Base-by-base conservation (phyloP, 2,888 invertebrate genomes). In the Drosophila subquinaria region DNA sequence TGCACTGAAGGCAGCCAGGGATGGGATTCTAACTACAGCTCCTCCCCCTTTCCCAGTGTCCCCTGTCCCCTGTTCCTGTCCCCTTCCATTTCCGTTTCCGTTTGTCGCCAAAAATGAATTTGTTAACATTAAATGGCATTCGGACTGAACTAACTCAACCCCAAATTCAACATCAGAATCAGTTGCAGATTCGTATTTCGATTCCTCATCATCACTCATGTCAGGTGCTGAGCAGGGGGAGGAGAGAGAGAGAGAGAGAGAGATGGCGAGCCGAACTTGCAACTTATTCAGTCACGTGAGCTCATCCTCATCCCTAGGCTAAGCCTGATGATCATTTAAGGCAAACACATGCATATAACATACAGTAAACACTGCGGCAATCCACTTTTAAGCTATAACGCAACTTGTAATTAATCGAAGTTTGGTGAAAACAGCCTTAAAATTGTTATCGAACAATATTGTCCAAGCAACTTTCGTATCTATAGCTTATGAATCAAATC, bases 101-200 rank as follows among this genome's bases (percentile, higher is more conserved):
- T 71, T 82, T 79, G 84, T 83, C 76, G 76, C 76, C 79, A 74
- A 74, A 83, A 74, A 83, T 83, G 76, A 79, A 81, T 86, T 83
- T 83, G 84, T 86, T 83, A 83, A 79, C 84, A 81, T 79, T 85
- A 75, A 82, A 82, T 77, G 84, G 76, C 79, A 76, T 66, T 76
- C 73, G 50, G 68, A 61, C 45, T 15, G 30, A 15, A 42, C 48
- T 13, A 40, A 36, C 42, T 42, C 36, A 30, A 35, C 33, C 20
- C 43, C 33, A 35, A 43, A 35, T 10, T 17, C 33, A n/a, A n/a
- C 13, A 3, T 33, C 11, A 52, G 35, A 40, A 33, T 27, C 23
- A 52, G 53, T 30, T 52, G n/a, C 42, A 40, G 38, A 17, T 60
- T 38, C 48, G 38, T n/a, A 23, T 53, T 23, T 20, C 5, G 30